Conservation (phyloP, 1,140 invertebrate genomes). For the Akabosia matsudoensis region DNA sequence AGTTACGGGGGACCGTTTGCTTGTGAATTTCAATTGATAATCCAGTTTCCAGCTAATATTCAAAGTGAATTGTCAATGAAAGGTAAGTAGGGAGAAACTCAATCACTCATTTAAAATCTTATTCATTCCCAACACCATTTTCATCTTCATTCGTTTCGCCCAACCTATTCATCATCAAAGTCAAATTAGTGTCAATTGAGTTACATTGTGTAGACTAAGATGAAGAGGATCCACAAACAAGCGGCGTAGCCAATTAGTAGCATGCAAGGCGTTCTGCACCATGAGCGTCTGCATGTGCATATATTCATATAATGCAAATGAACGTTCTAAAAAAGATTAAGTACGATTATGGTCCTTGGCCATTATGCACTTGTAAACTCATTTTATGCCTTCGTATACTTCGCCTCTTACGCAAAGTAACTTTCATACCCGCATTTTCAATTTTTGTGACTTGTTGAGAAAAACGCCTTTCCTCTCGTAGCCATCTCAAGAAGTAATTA, state of each 20-base stretch:
- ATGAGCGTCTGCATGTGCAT: neutral
- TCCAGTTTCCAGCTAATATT: neutral
- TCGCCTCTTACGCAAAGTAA: too few relatives aligned
- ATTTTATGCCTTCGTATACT: neutral
- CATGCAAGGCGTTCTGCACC: neutral
- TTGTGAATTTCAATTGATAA: neutral
- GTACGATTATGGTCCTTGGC: neutral
- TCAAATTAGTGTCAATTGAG: constrained; percentile 17
- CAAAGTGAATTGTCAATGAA: too few relatives aligned
- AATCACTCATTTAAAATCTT: neutral
- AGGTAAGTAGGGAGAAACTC: neutral
- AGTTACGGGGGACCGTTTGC: neutral
- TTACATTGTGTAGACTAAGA: neutral
- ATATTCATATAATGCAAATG: neutral
- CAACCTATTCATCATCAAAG: neutral
- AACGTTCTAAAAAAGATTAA: neutral
- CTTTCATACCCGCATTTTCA: too few relatives aligned
- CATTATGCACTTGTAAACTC: neutral
- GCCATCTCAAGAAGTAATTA: too few relatives aligned
- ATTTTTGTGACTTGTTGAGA: too few relatives aligned
- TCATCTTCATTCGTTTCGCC: neutral
- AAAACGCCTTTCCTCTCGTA: too few relatives aligned
- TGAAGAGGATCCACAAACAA: neutral
- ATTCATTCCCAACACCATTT: neutral
- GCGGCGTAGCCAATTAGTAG: too few relatives aligned